Evolutionary conservation across 2,888 invertebrate genomes (phyloP).

Genomic region (Mesodorylaimus sp.): DNA sequence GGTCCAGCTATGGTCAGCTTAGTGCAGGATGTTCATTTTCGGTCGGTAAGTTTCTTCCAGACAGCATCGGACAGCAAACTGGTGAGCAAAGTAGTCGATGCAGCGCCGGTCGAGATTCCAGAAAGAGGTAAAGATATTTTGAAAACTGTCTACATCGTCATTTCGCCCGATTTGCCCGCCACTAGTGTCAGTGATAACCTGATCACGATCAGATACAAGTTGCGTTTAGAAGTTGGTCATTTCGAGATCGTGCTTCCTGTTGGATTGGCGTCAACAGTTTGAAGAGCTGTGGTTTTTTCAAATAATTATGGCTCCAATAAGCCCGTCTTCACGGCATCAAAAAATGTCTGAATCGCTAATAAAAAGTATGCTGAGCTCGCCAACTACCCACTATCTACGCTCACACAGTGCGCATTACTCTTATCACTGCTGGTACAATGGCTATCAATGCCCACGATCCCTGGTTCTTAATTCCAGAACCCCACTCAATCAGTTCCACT

Average conservation of each 20-base stretch:
- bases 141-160: background rate
- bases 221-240: background rate
- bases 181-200: background rate
- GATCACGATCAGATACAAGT: background rate
- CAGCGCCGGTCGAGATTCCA: background rate
- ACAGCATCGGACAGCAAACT: background rate
- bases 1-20: background rate
- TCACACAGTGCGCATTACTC: too few relatives aligned
- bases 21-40: conserved; percentile 1
- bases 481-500: too few relatives aligned
- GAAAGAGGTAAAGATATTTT: background rate
- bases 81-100: background rate
- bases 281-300: too few relatives aligned
- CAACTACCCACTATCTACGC: too few relatives aligned
- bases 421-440: too few relatives aligned
- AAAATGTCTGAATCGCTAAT: too few relatives aligned
- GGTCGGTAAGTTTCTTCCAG: conserved; percentile 3
- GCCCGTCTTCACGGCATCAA: too few relatives aligned
- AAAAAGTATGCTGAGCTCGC: too few relatives aligned
- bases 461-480: too few relatives aligned
- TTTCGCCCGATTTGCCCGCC: background rate
- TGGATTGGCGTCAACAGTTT: too few relatives aligned
- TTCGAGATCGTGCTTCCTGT: background rate
- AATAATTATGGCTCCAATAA: too few relatives aligned
- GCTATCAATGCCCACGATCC: too few relatives aligned